These are phyloP conservation scores for Eudyptes chrysolophus DNA, from an alignment of 2,113 vertebrate genomes.

Conservation along the genomic window DNA sequence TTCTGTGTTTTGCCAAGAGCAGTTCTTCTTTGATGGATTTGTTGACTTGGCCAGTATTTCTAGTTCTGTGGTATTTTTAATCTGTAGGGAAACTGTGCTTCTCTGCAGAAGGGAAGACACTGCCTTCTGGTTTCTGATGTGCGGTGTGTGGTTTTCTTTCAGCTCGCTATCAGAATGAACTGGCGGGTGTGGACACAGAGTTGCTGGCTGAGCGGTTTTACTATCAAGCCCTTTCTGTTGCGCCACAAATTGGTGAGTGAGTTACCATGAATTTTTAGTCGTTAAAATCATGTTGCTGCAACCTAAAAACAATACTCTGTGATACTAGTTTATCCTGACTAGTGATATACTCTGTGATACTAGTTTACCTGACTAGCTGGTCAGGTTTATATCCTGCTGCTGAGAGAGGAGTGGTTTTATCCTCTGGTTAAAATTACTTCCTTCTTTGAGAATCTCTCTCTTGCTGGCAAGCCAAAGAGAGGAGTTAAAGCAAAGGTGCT, in stretches of 20 bases:
- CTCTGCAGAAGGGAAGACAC: not conserved
- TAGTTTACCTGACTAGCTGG: not conserved
- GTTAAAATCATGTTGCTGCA: rapidly evolving
- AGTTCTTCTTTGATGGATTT: not conserved
- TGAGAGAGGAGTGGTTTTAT: not conserved
- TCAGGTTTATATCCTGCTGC: not conserved
- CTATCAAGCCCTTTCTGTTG: slow-evolving; percentile 93
- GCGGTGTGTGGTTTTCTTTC: not conserved
- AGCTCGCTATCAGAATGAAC: slow-evolving; percentile 97
- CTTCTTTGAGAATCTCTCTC: not conserved
- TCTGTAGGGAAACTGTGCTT: not conserved
- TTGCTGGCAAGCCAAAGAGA: not conserved
- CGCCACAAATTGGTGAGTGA: slow-evolving; percentile 91
- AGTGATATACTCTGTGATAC: not conserved
- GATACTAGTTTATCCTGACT: not conserved
- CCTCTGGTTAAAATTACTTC: not conserved
- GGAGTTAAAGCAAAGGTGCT: not conserved
- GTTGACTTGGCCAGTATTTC: not conserved
- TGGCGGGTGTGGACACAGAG: slow-evolving; percentile 93
- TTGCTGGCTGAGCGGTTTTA: slow-evolving; percentile 94
- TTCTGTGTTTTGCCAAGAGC: not conserved
- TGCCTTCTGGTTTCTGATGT: not conserved
- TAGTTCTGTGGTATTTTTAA: not conserved
- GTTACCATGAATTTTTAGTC: not conserved
- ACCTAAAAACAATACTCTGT: not conserved